Conservation (phyloP, 2,888 invertebrate species). For the Plutella xylostella region DNA sequence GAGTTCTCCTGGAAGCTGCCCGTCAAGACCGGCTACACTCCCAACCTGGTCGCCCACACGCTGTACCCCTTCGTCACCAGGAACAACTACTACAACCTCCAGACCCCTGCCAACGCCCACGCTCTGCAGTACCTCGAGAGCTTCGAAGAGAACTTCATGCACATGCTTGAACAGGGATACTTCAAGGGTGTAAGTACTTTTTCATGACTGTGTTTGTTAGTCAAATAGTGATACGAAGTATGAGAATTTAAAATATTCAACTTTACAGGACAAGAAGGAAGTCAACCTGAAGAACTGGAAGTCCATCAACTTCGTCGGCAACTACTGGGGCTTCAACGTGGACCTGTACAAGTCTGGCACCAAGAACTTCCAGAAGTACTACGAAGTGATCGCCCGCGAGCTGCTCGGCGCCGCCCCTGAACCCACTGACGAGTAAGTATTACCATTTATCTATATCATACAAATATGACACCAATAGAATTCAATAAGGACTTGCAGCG, state of each 20-base stretch:
- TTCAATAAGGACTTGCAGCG: too few species aligned
- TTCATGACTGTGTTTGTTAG: neutral
- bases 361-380: conserved; percentile 33
- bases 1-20: conserved; percentile 52
- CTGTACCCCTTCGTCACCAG: conserved; percentile 63
- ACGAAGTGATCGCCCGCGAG: conserved; percentile 46
- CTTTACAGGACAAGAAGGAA: conserved; percentile 11
- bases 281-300: conserved; percentile 19
- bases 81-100: conserved; percentile 62
- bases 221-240: neutral
- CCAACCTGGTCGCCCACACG: conserved; percentile 55
- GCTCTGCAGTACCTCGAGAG: conserved; percentile 48
- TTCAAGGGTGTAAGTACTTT: conserved; percentile 55
- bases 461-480: too few species aligned
- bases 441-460: too few species aligned
- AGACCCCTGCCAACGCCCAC: conserved; percentile 35
- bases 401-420: conserved; percentile 17
- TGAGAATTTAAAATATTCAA: neutral
- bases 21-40: conserved; percentile 56
- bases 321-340: conserved; percentile 46
- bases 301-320: conserved; percentile 45
- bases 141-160: conserved; percentile 50
- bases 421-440: conserved; percentile 15
- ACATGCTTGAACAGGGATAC: conserved; percentile 50
- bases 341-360: conserved; percentile 21